Base-by-base conservation (phyloP, 2,888 invertebrate species). In the Odontothrips loti region DNA sequence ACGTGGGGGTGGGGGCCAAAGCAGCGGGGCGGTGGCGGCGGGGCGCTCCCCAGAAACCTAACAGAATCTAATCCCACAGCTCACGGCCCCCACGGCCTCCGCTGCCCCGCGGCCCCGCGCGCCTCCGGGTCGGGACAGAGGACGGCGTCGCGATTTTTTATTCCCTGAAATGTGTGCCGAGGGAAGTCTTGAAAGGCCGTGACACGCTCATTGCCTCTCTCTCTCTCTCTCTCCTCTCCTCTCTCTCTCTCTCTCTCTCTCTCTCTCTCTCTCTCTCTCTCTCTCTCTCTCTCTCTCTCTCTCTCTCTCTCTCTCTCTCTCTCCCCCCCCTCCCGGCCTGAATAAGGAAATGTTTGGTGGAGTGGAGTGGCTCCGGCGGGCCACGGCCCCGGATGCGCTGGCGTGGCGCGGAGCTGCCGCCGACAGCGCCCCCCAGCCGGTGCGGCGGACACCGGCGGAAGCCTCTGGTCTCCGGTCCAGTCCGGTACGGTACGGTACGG, bases 131-230 rank as follows among this genome's bases (percentile, higher is more conserved):
- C 51, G 51, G 51, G 15, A 12, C 51, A 20, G 51, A 20, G 20
- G 58, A 58, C 20, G 58, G 17, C 20, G 20, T 20, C 68, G n/a
- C 68, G 68, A 75, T 75, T 75, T 75, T 75, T 75, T 75, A 75
- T 75, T 75, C 68, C 27, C 27, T 27, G 68, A 75, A 75, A 75
- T 75, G 68, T 75, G 68, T 75, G 27, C 68, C 68, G 68, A 75
- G 68, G 58, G 58, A 58, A 58, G 58, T 58, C 58, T 58, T 58
- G 58, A 58, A 58, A 58, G 58, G 15, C 58, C 58, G 58, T 58
- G 58, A 58, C 58, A 58, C 58, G 58, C 58, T 58, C 58, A 58
- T 58, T 58, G 58, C 58, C 58, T 58, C 58, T 58, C 58, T 58
- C 58, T 15, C 58, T 58, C 58, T 6, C 15, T 58, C 20, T 6